A percentile compares a stretch with the other conserved stretches of the same genome.
Evolutionary conservation across 2,113 vertebrate genomes (phyloP).

Genomic region (Macquaria ambigua): DNA sequence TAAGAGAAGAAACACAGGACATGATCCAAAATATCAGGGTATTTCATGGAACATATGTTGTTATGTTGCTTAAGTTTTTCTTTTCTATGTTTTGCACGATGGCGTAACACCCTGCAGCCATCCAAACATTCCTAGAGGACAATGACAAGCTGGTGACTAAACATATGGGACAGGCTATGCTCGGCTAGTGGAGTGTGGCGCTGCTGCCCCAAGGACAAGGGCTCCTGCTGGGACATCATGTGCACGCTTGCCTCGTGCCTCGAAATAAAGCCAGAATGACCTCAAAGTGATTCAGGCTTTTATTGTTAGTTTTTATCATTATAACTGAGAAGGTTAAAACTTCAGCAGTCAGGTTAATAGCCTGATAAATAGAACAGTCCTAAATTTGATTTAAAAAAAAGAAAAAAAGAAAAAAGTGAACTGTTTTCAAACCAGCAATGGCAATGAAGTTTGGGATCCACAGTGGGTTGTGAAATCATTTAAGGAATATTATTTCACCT

Average conservation of each 20-base stretch:
- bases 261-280: constrained; percentile 31
- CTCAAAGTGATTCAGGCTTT: constrained; percentile 32
- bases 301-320: neutral
- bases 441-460: neutral
- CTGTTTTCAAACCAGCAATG: neutral
- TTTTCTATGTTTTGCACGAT: constrained; percentile 11
- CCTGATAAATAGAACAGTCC: neutral
- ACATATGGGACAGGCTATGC: constrained; percentile 66
- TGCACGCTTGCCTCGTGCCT: constrained; percentile 20
- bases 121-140: constrained; percentile 45
- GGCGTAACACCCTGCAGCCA: constrained; percentile 18
- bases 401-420: too few relatives aligned
- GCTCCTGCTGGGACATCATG: constrained; percentile 60
- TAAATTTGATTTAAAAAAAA: too few relatives aligned
- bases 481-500: neutral
- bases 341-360: neutral
- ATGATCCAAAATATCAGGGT: neutral
- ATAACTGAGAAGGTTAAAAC: neutral
- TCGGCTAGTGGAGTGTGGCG: constrained; percentile 42
- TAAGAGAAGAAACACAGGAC: neutral
- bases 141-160: constrained; percentile 61
- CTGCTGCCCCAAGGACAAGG: constrained; percentile 48
- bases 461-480: neutral
- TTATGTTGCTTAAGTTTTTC: constrained; percentile 1
- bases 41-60: neutral